A percentile compares a stretch with the other conserved stretches of the same genome.
These are phyloP conservation scores for Paedocypris micromegethes DNA, from an alignment of 2,797 vertebrate genomes.

Conservation along the genomic window DNA sequence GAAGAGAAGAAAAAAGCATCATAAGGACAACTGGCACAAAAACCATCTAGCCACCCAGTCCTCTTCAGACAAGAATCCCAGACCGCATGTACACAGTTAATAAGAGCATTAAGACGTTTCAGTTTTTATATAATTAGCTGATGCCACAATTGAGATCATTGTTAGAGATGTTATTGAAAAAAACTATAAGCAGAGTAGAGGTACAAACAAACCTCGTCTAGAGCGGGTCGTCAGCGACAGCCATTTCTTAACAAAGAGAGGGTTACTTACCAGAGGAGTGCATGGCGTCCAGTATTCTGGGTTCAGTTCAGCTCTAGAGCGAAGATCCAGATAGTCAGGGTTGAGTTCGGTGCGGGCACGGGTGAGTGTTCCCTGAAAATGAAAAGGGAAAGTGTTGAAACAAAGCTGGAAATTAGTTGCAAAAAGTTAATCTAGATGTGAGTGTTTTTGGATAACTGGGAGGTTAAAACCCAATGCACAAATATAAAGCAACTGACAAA, in stretches of 20 bases:
- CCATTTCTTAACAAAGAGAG: conserved; percentile 31
- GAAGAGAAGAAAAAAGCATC: conserved; percentile 20
- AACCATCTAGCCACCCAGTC: neutral
- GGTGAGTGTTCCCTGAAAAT: conserved; percentile 72
- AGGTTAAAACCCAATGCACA: too few species aligned
- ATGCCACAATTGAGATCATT: conserved; percentile 12
- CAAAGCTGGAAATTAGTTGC: neutral
- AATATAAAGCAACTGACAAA: too few species aligned
- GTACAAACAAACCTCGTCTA: conserved; percentile 17
- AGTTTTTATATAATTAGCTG: conserved; percentile 21
- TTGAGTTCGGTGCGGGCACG: conserved; percentile 78
- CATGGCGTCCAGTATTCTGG: conserved; percentile 80
- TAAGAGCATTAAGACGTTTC: conserved; percentile 24
- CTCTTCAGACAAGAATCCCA: conserved; percentile 18
- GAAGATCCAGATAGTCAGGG: conserved; percentile 79
- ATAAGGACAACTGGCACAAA: conserved; percentile 11
- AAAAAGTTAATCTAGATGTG: too few species aligned
- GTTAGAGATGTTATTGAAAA: conserved; percentile 26
- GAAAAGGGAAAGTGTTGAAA: conserved; percentile 1
- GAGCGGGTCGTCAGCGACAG: conserved; percentile 12
- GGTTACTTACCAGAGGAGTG: conserved; percentile 78
- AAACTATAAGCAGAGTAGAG: conserved; percentile 15
- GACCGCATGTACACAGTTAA: conserved; percentile 19
- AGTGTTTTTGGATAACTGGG: too few species aligned
- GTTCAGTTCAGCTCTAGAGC: conserved; percentile 75